These are phyloP conservation scores for Myripristis jacobus DNA, from an alignment of 2,797 vertebrate genomes.

Conservation along the genomic window DNA sequence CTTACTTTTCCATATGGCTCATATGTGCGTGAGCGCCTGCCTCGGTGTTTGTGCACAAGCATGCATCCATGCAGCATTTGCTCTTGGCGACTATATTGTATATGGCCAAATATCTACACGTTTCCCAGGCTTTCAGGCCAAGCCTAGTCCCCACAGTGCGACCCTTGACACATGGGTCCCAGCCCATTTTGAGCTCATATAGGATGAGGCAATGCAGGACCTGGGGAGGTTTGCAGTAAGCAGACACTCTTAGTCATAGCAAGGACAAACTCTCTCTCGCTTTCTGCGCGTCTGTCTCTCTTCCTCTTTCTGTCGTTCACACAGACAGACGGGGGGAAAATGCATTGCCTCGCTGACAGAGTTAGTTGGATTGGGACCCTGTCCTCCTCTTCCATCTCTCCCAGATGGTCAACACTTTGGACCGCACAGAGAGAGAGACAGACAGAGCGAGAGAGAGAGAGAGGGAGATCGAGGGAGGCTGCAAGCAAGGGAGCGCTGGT, in stretches of 20 bases:
- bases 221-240: conserved; percentile 74
- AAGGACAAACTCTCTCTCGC: conserved; percentile 57
- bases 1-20: conserved; percentile 66
- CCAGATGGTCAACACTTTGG: conserved; percentile 68
- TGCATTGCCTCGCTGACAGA: conserved; percentile 65
- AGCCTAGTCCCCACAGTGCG: conserved; percentile 81
- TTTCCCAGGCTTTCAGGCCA: conserved; percentile 83
- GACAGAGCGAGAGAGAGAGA: conserved; percentile 17
- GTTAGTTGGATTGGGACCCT: conserved; percentile 73
- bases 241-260: conserved; percentile 65
- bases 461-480: conserved; percentile 12
- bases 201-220: conserved; percentile 81
- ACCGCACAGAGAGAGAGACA: conserved; percentile 64
- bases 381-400: conserved; percentile 63
- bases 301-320: conserved; percentile 37
- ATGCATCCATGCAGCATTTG: conserved; percentile 64
- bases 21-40: conserved; percentile 56
- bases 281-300: conserved; percentile 29
- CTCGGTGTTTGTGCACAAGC: conserved; percentile 60
- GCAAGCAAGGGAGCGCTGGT: conserved; percentile 34
- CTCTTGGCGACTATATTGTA: conserved; percentile 71
- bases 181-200: conserved; percentile 83
- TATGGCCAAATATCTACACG: conserved; percentile 73
- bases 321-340: conserved; percentile 40
- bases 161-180: conserved; percentile 83